Conservation (phyloP, 2,888 invertebrate species). For the Unio delphinus region DNA sequence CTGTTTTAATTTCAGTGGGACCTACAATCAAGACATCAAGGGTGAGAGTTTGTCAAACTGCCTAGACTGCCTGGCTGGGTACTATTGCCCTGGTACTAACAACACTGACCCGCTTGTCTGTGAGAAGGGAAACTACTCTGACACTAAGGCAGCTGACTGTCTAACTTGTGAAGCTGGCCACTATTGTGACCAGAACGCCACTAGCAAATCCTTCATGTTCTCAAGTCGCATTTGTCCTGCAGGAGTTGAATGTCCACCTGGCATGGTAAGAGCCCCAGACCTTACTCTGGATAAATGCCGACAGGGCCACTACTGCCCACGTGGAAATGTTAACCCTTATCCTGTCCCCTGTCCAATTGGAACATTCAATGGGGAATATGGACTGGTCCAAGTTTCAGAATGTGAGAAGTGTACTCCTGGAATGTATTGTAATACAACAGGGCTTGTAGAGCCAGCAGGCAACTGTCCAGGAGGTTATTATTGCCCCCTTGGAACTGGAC, state of each 20-base stretch:
- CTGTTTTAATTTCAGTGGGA: constrained; percentile 50
- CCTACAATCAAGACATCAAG: constrained; percentile 48
- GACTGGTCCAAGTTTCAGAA: constrained; percentile 59
- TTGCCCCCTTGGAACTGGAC: constrained; percentile 65
- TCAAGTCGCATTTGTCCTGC: constrained; percentile 56
- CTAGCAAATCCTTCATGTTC: constrained; percentile 52
- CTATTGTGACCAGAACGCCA: constrained; percentile 65
- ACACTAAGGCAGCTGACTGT: constrained; percentile 55
- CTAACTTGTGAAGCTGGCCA: constrained; percentile 59
- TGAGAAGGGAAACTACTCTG: constrained; percentile 66
- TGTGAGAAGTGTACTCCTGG: constrained; percentile 67
- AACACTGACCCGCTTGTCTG: constrained; percentile 58
- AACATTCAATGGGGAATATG: constrained; percentile 60
- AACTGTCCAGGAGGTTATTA: constrained; percentile 68
- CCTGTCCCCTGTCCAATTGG: constrained; percentile 68
- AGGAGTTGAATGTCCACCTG: constrained; percentile 65
- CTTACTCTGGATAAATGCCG: constrained; percentile 56
- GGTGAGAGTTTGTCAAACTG: constrained; percentile 55
- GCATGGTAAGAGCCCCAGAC: constrained; percentile 61
- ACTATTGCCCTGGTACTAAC: constrained; percentile 61
- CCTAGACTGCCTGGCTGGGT: constrained; percentile 62
- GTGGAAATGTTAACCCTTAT: constrained; percentile 64
- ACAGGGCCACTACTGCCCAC: constrained; percentile 66
- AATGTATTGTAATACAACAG: constrained; percentile 61
- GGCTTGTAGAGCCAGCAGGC: constrained; percentile 55